These are phyloP conservation scores for Sternarchorhynchus goeldii DNA, from an alignment of 2,797 vertebrate genomes.

Conservation along the genomic window DNA sequence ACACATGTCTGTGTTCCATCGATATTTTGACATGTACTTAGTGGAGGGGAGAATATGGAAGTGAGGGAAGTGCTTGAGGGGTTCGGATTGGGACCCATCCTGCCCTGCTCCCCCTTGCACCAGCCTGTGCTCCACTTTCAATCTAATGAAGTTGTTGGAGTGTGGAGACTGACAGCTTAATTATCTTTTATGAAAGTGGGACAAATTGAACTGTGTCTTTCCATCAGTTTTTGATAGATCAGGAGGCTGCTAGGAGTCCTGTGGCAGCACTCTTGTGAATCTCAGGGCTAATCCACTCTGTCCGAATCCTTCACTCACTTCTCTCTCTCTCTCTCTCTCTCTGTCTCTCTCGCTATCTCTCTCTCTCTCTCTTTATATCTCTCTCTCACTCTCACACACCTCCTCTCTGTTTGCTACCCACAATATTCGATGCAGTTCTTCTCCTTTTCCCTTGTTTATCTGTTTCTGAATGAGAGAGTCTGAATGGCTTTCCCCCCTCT, in stretches of 20 bases:
- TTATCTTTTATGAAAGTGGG: constrained; percentile 98
- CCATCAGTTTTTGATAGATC: constrained; percentile 90
- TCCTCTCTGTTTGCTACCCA: too few relatives aligned
- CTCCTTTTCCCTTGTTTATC: constrained; percentile 12
- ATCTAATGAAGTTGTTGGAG: constrained; percentile 95
- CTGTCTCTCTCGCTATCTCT: constrained; percentile 78
- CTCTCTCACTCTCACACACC: background rate
- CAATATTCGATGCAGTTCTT: background rate
- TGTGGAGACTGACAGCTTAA: constrained; percentile 98
- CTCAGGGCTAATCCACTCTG: constrained; percentile 83
- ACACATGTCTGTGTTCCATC: constrained; percentile 65
- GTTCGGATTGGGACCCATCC: constrained; percentile 49
- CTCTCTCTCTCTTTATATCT: constrained; percentile 47
- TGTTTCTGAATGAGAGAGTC: background rate
- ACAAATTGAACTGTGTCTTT: constrained; percentile 99
- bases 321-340: constrained; percentile 69
- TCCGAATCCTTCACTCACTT: constrained; percentile 61
- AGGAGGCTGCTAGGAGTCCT: constrained; percentile 82
- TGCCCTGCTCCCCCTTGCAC: constrained; percentile 64
- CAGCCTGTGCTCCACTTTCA: constrained; percentile 80
- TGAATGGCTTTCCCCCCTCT: constrained; percentile 16
- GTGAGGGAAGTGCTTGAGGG: constrained; percentile 38
- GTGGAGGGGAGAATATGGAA: constrained; percentile 53
- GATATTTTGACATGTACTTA: constrained; percentile 81
- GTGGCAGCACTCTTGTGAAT: constrained; percentile 80